Base-by-base conservation (phyloP, 2,888 invertebrate genomes). In the Coelogynopora nodosa region DNA sequence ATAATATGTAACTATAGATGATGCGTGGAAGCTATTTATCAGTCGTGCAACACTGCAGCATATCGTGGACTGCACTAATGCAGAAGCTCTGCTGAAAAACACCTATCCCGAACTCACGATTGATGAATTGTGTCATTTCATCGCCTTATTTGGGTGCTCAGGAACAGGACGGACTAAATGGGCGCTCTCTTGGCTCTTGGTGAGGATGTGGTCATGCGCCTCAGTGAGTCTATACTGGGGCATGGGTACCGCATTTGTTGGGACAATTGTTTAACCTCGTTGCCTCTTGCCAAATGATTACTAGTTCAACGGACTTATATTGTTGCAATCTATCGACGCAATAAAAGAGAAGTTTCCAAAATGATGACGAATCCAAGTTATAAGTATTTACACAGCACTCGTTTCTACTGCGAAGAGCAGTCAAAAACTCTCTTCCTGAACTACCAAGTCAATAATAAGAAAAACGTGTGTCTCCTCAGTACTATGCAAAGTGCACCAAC, bases 381-480 rank as follows among this genome's bases (percentile, higher is more conserved):
- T 29, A 82, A 31, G 30, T 5, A 82, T 82, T 82, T 82, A 2
- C 29, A 31, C 31, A 31, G 82, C 82, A 82, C n/a, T n/a, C n/a
- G n/a, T n/a, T n/a, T n/a, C n/a, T n/a, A n/a, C n/a, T n/a, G n/a
- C n/a, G n/a, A n/a, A 27, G 29, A 80, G 23, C 27, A n/a, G 23
- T 80, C 81, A 23, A 80, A 27, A 80, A 27, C 27, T 23, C 27
- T 80, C 27, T 80, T 80, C 81, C 27, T 80, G 27, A 80, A 80
- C 27, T 80, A 80, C 81, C 81, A 80, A 80, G 81, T 5, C 81
- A 80, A 80, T 18, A 80, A 27, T 5, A 80, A 80, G 27, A 80
- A 80, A 27, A 80, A 80, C 81, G 81, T 80, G 13, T 80, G 81
- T n/a, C 81, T 80, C 27, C 81, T 80, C n/a, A 80, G 81, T 28